Evolutionary conservation across 2,113 vertebrate genomes (phyloP).

Genomic region (Hemiscyllium ocellatum): DNA sequence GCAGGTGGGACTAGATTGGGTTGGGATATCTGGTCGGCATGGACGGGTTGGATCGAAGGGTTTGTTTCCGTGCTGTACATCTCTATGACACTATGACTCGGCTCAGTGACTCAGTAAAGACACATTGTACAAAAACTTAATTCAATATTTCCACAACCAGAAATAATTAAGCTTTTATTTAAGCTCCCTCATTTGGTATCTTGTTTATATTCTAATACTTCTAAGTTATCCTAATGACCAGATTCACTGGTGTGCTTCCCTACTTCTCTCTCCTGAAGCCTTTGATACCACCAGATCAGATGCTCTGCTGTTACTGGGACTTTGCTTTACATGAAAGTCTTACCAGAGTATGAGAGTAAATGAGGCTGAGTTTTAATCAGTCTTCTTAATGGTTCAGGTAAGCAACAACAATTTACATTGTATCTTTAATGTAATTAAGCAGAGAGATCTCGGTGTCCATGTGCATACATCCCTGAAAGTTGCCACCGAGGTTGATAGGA

Average conservation of each 20-base stretch:
- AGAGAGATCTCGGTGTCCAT: too few species aligned
- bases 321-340: not conserved
- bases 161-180: slow-evolving; percentile 4
- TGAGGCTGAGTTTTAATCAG: not conserved
- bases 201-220: not conserved
- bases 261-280: not conserved
- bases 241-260: not conserved
- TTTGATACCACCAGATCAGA: not conserved
- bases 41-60: too few species aligned
- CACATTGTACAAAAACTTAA: too few species aligned
- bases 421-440: not conserved
- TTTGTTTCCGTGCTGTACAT: too few species aligned
- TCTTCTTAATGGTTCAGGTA: not conserved
- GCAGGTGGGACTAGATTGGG: too few species aligned
- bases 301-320: not conserved
- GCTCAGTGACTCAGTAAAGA: too few species aligned
- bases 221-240: not conserved
- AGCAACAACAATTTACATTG: not conserved
- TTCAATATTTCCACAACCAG: too few species aligned
- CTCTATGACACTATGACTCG: too few species aligned
- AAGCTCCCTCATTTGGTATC: not conserved
- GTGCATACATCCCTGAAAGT: too few species aligned
- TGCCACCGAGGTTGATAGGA: too few species aligned
- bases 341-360: not conserved
- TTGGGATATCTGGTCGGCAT: too few species aligned